Conservation (phyloP, 2,797 vertebrate genomes). For the Apogon talboti region DNA sequence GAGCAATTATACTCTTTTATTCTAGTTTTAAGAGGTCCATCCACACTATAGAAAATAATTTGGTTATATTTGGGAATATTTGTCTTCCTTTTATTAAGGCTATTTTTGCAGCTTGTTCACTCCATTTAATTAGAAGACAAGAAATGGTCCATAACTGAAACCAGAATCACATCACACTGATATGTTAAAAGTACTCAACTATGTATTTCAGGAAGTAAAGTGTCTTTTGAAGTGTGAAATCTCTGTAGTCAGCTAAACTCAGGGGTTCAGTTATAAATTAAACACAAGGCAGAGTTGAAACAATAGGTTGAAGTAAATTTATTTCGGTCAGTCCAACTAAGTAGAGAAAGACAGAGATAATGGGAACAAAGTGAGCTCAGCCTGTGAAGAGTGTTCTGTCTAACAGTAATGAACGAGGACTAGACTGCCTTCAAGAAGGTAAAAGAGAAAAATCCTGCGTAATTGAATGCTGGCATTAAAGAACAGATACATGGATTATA, state of each 20-base stretch:
- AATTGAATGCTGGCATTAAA: not conserved
- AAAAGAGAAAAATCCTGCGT: not conserved
- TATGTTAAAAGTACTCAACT: constrained; percentile 8
- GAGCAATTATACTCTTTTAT: too few species aligned
- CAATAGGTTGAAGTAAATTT: constrained; percentile 37
- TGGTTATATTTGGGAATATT: too few species aligned
- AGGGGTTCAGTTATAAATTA: constrained; percentile 7
- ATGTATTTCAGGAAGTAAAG: constrained; percentile 7
- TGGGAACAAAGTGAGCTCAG: constrained; percentile 26
- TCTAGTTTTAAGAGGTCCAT: too few species aligned
- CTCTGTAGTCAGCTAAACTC: constrained; percentile 24
- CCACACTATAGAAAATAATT: too few species aligned
- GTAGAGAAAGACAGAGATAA: constrained; percentile 26
- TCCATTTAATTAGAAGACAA: not conserved
- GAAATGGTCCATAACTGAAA: not conserved
- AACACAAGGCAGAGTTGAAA: constrained; percentile 31
- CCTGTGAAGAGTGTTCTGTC: constrained; percentile 10
- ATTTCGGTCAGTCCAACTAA: constrained; percentile 7
- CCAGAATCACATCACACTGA: constrained; percentile 1
- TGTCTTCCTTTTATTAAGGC: too few species aligned
- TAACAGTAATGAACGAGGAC: constrained; percentile 1
- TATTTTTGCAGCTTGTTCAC: not conserved
- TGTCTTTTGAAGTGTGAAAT: constrained; percentile 30
- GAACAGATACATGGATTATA: constrained; percentile 5
- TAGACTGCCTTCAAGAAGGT: not conserved